A percentile compares a stretch with the other conserved stretches of the same genome.
Evolutionary conservation across 2,113 vertebrate genomes (phyloP).

Genomic region (Erythrocebus patas): DNA sequence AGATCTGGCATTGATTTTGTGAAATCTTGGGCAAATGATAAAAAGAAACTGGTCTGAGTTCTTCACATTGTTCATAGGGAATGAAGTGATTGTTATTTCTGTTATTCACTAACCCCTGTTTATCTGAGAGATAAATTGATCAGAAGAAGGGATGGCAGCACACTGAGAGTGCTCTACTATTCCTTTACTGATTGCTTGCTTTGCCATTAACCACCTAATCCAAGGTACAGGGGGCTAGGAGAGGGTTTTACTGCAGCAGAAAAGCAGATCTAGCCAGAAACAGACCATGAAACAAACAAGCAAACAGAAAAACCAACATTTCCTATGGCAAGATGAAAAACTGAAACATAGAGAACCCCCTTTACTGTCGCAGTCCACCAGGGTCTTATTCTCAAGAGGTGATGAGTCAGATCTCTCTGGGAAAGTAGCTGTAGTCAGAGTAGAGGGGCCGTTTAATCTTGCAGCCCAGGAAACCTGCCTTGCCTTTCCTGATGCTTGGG

Average conservation of each 20-base stretch:
- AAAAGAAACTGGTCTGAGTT: neutral
- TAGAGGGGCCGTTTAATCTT: neutral
- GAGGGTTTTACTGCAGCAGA: neutral
- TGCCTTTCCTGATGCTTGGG: neutral
- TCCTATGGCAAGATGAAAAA: neutral
- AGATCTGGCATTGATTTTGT: slow-evolving; percentile 30
- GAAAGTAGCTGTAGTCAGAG: neutral
- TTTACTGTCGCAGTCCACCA: neutral
- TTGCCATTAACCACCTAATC: neutral
- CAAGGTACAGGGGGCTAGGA: neutral
- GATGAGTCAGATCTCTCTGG: neutral
- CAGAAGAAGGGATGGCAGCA: neutral
- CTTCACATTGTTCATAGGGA: neutral
- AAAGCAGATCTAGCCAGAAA: neutral
- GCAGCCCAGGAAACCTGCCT: neutral
- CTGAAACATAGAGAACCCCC: neutral
- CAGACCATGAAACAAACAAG: neutral
- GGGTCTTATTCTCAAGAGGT: neutral
- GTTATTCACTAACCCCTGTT: neutral
- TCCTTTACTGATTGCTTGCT: neutral
- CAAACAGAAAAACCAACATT: neutral
- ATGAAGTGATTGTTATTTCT: neutral
- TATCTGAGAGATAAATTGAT: neutral
- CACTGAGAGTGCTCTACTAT: neutral
- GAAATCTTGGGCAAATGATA: neutral